Conservation (phyloP, 2,888 invertebrate species). For the Hermaeophaga mercurialis region DNA sequence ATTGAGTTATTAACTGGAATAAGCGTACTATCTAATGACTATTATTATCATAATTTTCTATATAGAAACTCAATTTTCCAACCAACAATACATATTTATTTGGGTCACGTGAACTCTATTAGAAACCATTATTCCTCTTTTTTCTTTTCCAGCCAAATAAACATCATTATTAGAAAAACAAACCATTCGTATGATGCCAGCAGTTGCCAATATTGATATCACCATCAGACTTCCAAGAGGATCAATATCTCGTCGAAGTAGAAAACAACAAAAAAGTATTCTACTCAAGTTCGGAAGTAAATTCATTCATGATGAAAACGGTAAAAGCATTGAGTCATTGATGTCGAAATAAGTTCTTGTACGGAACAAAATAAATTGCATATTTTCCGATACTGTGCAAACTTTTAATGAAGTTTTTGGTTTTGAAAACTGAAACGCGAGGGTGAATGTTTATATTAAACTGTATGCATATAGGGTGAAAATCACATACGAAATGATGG, state of each 20-base stretch:
- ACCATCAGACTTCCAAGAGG: constrained; percentile 13
- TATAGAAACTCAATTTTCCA: no score
- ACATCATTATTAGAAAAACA: constrained; percentile 23
- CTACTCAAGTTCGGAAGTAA: constrained; percentile 29
- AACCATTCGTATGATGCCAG: constrained; percentile 13
- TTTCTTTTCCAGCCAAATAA: no score
- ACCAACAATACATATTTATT: no score
- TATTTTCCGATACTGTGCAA: constrained; percentile 12
- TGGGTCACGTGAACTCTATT: no score
- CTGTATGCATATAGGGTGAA: neutral
- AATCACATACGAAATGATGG: no score
- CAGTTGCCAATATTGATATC: constrained; percentile 24
- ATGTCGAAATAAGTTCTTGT: constrained; percentile 42
- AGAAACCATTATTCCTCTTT: no score
- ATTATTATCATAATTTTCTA: no score
- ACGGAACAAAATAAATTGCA: constrained; percentile 31
- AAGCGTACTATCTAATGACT: no score
- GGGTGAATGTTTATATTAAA: constrained; percentile 3
- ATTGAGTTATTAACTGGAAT: no score
- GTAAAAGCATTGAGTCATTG: constrained; percentile 49
- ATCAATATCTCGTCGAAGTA: constrained; percentile 29
- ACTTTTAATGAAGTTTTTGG: neutral
- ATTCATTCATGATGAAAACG: constrained; percentile 40
- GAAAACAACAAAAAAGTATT: constrained; percentile 33
- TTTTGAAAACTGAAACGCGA: neutral